Conservation (phyloP, 2,888 invertebrate species). For the Drosophila phalerata region DNA sequence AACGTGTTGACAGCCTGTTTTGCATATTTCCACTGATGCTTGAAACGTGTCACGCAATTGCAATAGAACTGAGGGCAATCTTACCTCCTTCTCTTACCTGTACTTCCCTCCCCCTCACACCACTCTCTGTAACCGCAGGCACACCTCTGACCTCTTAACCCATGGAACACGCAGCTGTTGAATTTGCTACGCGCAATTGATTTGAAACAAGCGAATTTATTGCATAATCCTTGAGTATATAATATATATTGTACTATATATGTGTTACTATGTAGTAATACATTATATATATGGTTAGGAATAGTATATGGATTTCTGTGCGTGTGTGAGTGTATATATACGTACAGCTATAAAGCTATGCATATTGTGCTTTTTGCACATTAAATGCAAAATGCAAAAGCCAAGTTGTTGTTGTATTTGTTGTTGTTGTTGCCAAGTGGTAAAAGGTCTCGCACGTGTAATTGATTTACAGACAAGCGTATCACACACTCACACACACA, state of each 20-base stretch:
- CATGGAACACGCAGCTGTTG: neutral
- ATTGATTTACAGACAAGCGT: conserved; percentile 55
- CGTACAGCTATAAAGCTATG: conserved; percentile 8
- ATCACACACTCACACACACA: conserved; percentile 31
- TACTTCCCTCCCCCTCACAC: neutral
- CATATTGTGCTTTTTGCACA: conserved; percentile 39
- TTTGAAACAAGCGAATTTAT: conserved; percentile 26
- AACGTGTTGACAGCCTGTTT: conserved; percentile 24
- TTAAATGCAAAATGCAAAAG: conserved; percentile 41
- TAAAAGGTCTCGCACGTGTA: conserved; percentile 75
- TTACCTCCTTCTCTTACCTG: neutral
- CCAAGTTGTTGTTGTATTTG: conserved; percentile 13
- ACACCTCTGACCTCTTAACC: neutral
- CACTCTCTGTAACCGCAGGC: neutral
- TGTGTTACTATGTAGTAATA: neutral
- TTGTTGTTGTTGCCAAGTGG: conserved; percentile 29
- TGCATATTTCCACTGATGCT: conserved; percentile 50
- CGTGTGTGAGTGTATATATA: neutral
- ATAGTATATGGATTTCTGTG: too few relatives aligned
- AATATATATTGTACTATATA: neutral
- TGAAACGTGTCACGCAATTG: conserved; percentile 12
- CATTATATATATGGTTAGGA: neutral
- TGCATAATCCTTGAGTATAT: neutral
- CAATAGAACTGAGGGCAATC: neutral
- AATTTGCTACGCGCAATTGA: conserved; percentile 32